Base-by-base conservation (phyloP, 2,888 invertebrate species). In the Aplocera efformata region DNA sequence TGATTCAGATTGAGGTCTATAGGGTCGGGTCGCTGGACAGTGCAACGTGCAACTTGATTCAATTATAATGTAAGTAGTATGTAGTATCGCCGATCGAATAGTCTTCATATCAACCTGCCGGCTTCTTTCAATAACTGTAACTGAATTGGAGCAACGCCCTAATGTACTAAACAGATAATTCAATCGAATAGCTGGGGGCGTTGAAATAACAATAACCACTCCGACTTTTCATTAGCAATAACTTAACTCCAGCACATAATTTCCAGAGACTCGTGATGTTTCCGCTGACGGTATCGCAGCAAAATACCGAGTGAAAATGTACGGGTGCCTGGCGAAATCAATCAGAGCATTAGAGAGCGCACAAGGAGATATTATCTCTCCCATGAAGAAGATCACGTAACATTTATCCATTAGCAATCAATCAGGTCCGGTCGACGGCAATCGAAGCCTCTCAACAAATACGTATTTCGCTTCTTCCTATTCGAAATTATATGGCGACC, bases 1-100 rank as follows among this genome's bases (percentile, higher is more conserved):
- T 75, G 79, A 81, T 81, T 81, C 70, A 73, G 74, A 81, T 81
- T 76, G 80, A 79, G 79, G 79, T 73, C 67, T 78, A 60, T 63
- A 69, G 68, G 74, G 74, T 76, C 75, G 76, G 76, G 45, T 50
- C 43, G 32, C 36, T 41, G 45, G 32, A 29, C 30, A 45, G 13
- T 33, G 63, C 60, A 53, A 54, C 55, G 13, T 33, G 63, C 60
- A 53, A 54, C 55, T 52, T 50, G 45, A 53, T 50, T 45, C 53
- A 55, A 40, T 53, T 48, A 53, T 39, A 29, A 38, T 29, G 50
- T 50, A 49, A 56, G 50, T 47, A 50, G 53, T 51, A 39, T 53
- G 38, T 60, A 56, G 56, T 63, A 70, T 63, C 64, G 62, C 58
- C 53, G 55, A 61, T 60, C 52, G 52, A 55, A 58, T 53, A 50